Base-by-base conservation (phyloP, 2,888 invertebrate species). In the Pedicia rivosa region DNA sequence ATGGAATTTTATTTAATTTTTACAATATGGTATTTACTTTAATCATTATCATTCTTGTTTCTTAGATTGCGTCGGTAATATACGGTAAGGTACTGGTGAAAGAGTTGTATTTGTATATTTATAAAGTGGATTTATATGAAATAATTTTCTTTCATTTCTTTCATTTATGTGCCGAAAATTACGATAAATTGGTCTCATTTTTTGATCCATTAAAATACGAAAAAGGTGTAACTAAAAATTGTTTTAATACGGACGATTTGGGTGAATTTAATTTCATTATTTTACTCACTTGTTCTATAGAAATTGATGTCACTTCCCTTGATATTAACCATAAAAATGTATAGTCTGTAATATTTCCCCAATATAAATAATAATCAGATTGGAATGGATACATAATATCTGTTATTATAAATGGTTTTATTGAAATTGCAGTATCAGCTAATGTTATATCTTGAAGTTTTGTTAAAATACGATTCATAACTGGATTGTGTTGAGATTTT, bases 361-460 rank as follows among this genome's bases (percentile, higher is more conserved):
- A 72, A 47, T 78, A 78, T 2, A 72, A 43, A 43, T 74, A 73
- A 50, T 74, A 78, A 51, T 77, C 75, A 43, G 65, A 60, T 8
- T 48, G 51, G 48, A 78, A 78, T 51, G 67, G 62, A 3, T 63
- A 65, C 6, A 76, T 39, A 0, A 74, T 55, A 2, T 54, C 55
- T 3, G 59, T 59, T 48, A 78, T 53, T 0, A 68, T 65, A 13
- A 61, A 55, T 0, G 68, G 67, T 1, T 63, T 59, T 12, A 76
- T 53, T 10, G 66, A 63, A 2, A 63, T 63, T 2, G 62, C 56
- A 0, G 64, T 65, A 22, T 68, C 57, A 0, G 74, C 63, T 38
- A 66, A 59, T 42, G 52, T 59, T 12, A 78, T 61, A 10, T 62
- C 54, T 1, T 59, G 47, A 27, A 76, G 35, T 68, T 64, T 49